phyloP scores from a whole-genome alignment of 2,113 vertebrate genomes.

The Anser brachyrhynchus region DNA sequence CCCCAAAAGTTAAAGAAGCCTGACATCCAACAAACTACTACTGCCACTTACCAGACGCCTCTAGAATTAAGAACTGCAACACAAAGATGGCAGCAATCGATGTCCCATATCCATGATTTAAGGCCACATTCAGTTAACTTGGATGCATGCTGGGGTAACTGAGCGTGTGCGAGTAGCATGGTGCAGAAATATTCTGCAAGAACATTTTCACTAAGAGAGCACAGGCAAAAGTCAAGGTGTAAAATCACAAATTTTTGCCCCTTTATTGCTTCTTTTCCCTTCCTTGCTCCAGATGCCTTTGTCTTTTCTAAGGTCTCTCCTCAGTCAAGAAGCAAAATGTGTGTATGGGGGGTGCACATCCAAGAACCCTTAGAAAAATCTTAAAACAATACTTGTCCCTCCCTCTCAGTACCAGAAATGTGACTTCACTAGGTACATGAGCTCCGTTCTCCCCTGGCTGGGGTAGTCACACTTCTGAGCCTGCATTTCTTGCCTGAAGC shows the following conservation, averaged over 20 bases:
- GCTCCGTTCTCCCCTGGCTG: background rate
- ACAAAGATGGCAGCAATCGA: background rate
- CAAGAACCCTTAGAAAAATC: background rate
- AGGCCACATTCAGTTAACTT: background rate
- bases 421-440: background rate
- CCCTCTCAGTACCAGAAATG: background rate
- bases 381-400: background rate
- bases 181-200: background rate
- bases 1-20: background rate
- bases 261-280: background rate
- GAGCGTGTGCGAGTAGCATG: accelerated
- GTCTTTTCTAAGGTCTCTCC: background rate
- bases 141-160: background rate
- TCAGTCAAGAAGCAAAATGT: background rate
- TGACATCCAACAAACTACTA: background rate
- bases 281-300: background rate
- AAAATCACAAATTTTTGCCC: background rate
- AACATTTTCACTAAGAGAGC: background rate
- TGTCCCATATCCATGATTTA: background rate
- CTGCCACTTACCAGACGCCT: background rate
- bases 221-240: background rate
- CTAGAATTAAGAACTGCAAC: background rate
- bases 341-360: background rate
- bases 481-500: background rate
- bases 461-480: background rate